Evolutionary conservation across 37 sponge, comb jelly and placozoan species (phyloP).

Genomic region (Aplysina aerophoba): DNA sequence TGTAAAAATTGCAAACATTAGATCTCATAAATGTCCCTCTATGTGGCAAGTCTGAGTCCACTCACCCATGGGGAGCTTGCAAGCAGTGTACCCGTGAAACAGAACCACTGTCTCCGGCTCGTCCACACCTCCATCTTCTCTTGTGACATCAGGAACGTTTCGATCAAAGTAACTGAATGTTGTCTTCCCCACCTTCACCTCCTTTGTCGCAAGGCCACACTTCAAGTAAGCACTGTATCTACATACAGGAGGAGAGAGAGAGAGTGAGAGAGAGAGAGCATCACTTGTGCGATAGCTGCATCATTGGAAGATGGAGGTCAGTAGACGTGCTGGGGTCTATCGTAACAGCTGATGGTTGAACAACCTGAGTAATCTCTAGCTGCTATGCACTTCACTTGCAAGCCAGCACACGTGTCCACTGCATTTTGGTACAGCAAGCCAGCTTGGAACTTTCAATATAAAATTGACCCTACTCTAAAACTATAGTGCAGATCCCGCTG

Average conservation of each 20-base stretch:
- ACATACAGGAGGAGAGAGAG: background rate
- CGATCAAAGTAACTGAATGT: constrained; percentile 60
- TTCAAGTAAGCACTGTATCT: constrained; percentile 65
- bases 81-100: constrained; percentile 67
- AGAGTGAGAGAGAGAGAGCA: background rate
- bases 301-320: background rate
- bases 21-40: no score
- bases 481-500: no score
- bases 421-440: no score
- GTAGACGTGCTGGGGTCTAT: background rate
- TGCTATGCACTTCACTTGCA: no score
- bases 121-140: background rate
- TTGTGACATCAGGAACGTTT: background rate
- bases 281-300: background rate
- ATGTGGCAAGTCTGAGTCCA: background rate
- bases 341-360: background rate
- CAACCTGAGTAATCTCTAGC: background rate
- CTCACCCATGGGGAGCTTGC: constrained; percentile 60
- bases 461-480: no score
- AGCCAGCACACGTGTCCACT: no score
- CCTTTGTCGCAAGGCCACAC: constrained; percentile 48
- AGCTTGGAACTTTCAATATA: no score
- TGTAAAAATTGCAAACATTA: no score
- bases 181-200: constrained; percentile 29
- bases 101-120: constrained; percentile 52